Evolutionary conservation across 2,888 invertebrate species (phyloP), one percentile per base, ranked within the genome.

Genomic region (Caenorhabditis zanzibari): DNA sequence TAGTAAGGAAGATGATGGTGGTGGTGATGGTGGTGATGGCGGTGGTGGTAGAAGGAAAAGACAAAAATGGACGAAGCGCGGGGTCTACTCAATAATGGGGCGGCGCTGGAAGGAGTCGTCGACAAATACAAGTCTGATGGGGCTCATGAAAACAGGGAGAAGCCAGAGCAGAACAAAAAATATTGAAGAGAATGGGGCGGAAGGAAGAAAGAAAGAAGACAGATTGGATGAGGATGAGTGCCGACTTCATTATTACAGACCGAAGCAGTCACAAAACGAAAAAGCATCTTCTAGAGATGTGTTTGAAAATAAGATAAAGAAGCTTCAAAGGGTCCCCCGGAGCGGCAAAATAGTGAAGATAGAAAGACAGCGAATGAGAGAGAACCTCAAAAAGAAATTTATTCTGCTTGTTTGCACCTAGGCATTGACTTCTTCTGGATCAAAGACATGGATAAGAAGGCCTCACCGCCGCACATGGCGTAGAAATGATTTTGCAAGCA

Each of bases 51-150:
- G 66, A 44, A 66, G 32, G 56, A 66, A 49, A 63, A 74, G 69
- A 69, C 69, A 69, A 75, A 81, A 75, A 69, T 69, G 81, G 69
- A 59, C 73, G 71, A 71, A 69, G 61, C 54, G 63, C 61, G 52
- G 52, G 49, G 69, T 49, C 71, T 79, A 79, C 79, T 79, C 79
- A 71, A 79, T 79, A 79, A 79, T 71, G 79, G 79, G 79, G 79
- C 79, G 71, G 79, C 71, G 71, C 79, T 79, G 64, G 79, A 79
- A 79, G 71, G 71, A 79, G 79, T 72, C 79, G 71, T 71, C 71
- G 79, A 79, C 79, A 79, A 79, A 79, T 79, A 79, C 71, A 79
- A 79, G 79, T 79, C 63, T 71, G 79, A 79, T 79, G 71, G 58
- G 77, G 77, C 63, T 71, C 54, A 69, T 77, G 77, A 69, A 77